phyloP scores from a whole-genome alignment of 2,113 vertebrate genomes.

The Lutjanus erythropterus region DNA sequence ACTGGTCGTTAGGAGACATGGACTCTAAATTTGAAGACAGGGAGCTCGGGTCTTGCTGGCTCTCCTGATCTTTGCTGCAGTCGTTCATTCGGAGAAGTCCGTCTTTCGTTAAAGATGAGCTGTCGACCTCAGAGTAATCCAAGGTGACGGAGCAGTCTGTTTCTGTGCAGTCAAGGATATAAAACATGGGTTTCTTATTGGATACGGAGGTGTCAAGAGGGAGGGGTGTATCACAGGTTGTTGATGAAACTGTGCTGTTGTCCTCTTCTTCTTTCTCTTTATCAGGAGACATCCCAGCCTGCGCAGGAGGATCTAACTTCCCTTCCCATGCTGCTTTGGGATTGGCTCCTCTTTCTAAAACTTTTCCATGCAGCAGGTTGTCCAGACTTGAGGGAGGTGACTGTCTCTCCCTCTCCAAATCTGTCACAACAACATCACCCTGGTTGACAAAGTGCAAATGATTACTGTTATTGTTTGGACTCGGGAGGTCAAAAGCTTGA shows the following conservation, averaged over 20 bases:
- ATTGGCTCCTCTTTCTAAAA: slow-evolving; percentile 60
- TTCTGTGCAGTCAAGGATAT: slow-evolving; percentile 87
- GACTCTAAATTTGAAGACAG: slow-evolving; percentile 82
- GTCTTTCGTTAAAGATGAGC: slow-evolving; percentile 69
- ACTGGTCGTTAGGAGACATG: slow-evolving; percentile 69
- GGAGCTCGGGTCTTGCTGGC: slow-evolving; percentile 71
- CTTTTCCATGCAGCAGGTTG: slow-evolving; percentile 50
- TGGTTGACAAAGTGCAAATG: slow-evolving; percentile 72
- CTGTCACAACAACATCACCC: slow-evolving; percentile 74
- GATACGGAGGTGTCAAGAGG: slow-evolving; percentile 85
- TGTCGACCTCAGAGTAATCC: slow-evolving; percentile 90
- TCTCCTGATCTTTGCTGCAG: slow-evolving; percentile 52
- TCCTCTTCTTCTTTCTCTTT: slow-evolving; percentile 71
- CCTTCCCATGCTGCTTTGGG: slow-evolving; percentile 41
- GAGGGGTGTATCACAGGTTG: slow-evolving; percentile 81
- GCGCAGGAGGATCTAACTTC: slow-evolving; percentile 51
- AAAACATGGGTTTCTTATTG: slow-evolving; percentile 83
- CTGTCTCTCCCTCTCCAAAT: slow-evolving; percentile 75
- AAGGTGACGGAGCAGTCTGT: slow-evolving; percentile 91
- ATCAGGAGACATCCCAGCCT: slow-evolving; percentile 49
- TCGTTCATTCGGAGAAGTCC: slow-evolving; percentile 56
- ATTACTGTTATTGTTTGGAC: slow-evolving; percentile 82
- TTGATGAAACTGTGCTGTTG: slow-evolving; percentile 81
- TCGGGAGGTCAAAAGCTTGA: slow-evolving; percentile 83
- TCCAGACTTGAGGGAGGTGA: slow-evolving; percentile 69